Conservation (phyloP, 2,113 vertebrate genomes). For the Copsychus sechellarum region DNA sequence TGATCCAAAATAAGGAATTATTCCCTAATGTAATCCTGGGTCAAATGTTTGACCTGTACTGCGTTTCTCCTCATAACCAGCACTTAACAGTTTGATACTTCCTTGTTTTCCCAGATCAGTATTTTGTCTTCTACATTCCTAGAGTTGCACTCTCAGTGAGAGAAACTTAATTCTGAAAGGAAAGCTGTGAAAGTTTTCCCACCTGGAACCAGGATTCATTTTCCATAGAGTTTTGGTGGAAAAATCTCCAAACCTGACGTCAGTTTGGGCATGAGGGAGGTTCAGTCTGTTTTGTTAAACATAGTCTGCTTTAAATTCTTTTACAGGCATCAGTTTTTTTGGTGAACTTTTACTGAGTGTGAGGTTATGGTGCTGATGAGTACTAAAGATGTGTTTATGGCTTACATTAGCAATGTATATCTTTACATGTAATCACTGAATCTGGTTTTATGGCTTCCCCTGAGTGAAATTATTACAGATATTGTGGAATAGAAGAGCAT, state of each 20-base stretch:
- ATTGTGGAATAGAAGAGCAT: background rate
- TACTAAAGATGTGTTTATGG: constrained; percentile 3
- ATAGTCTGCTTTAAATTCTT: background rate
- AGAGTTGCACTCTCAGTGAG: background rate
- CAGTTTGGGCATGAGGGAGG: background rate
- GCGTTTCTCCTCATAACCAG: background rate
- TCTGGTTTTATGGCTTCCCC: background rate
- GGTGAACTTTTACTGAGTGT: background rate
- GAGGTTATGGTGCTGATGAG: background rate
- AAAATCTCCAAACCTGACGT: background rate
- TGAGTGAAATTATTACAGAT: background rate
- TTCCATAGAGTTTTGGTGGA: background rate
- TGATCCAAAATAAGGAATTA: background rate
- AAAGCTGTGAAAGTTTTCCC: background rate
- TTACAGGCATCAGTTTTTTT: background rate
- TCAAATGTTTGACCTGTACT: background rate
- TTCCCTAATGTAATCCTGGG: background rate
- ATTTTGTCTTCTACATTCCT: background rate
- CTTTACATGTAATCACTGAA: background rate
- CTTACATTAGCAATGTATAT: background rate
- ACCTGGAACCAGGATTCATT: background rate
- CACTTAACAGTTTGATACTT: background rate
- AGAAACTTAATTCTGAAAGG: background rate
- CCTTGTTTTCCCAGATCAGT: background rate
- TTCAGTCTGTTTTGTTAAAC: background rate